Percentiles rank a stretch among this genome's conserved stretches.
Conservation (phyloP, 64 coral and sea anemone species). For the Pocillopora verrucosa region DNA sequence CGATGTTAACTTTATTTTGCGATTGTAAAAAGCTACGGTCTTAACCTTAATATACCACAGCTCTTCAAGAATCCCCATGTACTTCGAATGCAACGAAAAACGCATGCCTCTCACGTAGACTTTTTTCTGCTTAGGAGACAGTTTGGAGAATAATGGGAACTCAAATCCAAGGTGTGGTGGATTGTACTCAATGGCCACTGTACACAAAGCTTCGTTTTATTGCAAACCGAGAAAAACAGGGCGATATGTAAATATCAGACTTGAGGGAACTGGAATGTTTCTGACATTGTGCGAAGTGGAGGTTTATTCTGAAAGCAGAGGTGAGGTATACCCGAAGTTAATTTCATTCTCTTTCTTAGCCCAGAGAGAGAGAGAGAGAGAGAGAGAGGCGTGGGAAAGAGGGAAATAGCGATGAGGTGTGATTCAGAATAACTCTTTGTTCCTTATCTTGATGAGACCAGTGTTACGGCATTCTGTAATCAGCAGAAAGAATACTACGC, state of each 20-base stretch:
- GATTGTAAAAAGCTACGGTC: no score
- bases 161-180: constrained; percentile 20
- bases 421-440: no score
- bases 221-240: constrained; percentile 53
- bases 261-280: neutral
- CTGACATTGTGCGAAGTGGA: constrained; percentile 1
- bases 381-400: neutral
- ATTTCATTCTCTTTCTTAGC: neutral
- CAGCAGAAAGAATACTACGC: no score
- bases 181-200: neutral
- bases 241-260: constrained; percentile 30
- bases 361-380: no score
- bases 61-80: no score
- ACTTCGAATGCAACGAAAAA: no score
- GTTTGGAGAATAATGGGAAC: neutral
- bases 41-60: no score
- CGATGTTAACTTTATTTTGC: no score
- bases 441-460: no score
- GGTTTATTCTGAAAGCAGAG: constrained; percentile 48
- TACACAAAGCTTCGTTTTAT: constrained; percentile 20
- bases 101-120: no score
- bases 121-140: neutral
- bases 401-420: no score
- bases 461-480: no score
- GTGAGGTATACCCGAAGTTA: neutral